A percentile compares a stretch with the other conserved stretches of the same genome.
phyloP scores from a whole-genome alignment of 2,113 vertebrate genomes.

The Nothobranchius furzeri region DNA sequence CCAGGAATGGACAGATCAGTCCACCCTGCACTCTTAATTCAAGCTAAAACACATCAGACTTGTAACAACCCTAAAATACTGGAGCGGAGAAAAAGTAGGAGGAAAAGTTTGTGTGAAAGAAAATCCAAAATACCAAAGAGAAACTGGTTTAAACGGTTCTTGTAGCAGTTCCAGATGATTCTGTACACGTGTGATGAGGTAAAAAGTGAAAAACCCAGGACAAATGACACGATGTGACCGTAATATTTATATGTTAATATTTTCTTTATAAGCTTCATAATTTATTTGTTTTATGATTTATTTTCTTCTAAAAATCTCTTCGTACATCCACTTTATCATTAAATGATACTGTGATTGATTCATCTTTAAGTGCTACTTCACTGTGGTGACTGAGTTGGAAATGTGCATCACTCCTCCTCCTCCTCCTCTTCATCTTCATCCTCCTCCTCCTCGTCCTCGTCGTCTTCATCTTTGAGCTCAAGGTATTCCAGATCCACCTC shows the following conservation, averaged over 20 bases:
- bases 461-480: conserved; percentile 55
- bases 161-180: too few relatives aligned
- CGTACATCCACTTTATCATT: neutral
- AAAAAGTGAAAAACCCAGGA: conserved; percentile 7
- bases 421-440: conserved; percentile 28
- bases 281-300: conserved; percentile 20
- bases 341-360: neutral
- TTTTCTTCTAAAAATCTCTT: conserved; percentile 23
- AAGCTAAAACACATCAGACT: too few relatives aligned
- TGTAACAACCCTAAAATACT: too few relatives aligned
- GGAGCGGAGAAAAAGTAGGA: conserved; percentile 2
- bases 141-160: too few relatives aligned
- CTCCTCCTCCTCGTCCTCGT: conserved; percentile 29
- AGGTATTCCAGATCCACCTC: conserved; percentile 57
- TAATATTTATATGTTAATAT: conserved; percentile 18
- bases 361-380: neutral
- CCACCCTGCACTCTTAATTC: too few relatives aligned
- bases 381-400: conserved; percentile 31
- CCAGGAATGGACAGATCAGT: too few relatives aligned
- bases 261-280: conserved; percentile 11
- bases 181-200: neutral
- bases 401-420: conserved; percentile 39
- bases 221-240: neutral
- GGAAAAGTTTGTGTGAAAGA: neutral
- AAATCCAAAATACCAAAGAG: too few relatives aligned